Percentiles rank a stretch among this genome's conserved stretches.
phyloP scores from a whole-genome alignment of 2,888 invertebrate species.

The Eupsilia transversa region DNA sequence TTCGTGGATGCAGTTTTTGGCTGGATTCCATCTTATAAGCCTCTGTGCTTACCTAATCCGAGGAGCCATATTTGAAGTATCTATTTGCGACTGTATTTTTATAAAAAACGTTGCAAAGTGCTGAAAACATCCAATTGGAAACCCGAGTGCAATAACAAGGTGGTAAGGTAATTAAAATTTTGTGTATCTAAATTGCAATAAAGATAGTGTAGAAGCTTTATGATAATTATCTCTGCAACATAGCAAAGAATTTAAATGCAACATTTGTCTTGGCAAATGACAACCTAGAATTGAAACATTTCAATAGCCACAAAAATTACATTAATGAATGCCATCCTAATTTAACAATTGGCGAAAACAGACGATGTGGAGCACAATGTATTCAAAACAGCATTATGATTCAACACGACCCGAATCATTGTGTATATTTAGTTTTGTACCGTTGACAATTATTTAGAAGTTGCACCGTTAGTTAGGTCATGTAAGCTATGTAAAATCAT shows the following conservation, averaged over 20 bases:
- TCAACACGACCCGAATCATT: constrained; percentile 74
- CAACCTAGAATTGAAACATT: constrained; percentile 18
- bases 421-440: constrained; percentile 77
- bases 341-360: constrained; percentile 57
- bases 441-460: constrained; percentile 74
- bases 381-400: constrained; percentile 70
- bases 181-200: neutral
- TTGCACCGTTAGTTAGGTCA: constrained; percentile 46
- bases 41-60: constrained; percentile 38
- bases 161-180: constrained; percentile 2
- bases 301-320: constrained; percentile 32
- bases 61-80: constrained; percentile 38
- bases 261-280: constrained; percentile 1
- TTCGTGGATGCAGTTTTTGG: constrained; percentile 61
- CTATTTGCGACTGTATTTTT: constrained; percentile 25
- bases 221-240: neutral
- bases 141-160: constrained; percentile 22
- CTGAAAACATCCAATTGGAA: constrained; percentile 1
- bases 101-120: neutral
- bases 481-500: constrained; percentile 31
- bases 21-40: constrained; percentile 58
- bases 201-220: neutral
- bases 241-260: neutral
- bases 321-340: constrained; percentile 61
- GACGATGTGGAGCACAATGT: constrained; percentile 46